A percentile compares a stretch with the other conserved stretches of the same genome.
Evolutionary conservation across 2,797 vertebrate species (phyloP).

Genomic region (Chiroxiphia lanceolata): DNA sequence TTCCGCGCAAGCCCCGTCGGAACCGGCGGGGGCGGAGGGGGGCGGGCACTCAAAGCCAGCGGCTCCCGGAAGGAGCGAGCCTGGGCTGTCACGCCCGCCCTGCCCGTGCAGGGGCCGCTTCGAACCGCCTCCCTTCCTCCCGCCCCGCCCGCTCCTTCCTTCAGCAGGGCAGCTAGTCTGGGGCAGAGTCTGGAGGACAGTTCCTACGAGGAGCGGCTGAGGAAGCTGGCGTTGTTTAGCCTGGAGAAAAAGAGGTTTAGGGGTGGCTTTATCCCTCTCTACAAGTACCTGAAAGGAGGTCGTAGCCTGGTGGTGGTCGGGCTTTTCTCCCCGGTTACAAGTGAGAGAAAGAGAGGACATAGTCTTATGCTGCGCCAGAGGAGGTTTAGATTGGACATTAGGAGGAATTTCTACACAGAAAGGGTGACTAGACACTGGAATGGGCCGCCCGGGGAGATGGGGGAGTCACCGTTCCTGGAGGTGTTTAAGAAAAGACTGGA

Average conservation of each 20-base stretch:
- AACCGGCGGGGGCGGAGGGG: no score
- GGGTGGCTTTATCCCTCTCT: background rate
- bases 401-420: background rate
- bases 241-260: background rate
- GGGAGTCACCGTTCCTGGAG: background rate
- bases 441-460: no score
- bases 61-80: background rate
- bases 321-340: background rate
- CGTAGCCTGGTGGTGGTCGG: background rate
- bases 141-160: background rate
- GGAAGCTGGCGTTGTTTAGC: background rate
- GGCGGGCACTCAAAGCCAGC: background rate
- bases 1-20: background rate
- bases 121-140: rapidly evolving
- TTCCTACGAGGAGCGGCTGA: background rate
- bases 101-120: background rate
- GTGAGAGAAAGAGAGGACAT: background rate
- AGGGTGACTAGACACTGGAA: background rate
- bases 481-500: background rate
- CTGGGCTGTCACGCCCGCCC: background rate
- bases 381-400: background rate
- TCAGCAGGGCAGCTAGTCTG: background rate
- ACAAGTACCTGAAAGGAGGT: background rate
- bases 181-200: background rate
- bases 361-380: background rate